Evolutionary conservation across 2,797 vertebrate species (phyloP).

Genomic region (Meda fulgida): DNA sequence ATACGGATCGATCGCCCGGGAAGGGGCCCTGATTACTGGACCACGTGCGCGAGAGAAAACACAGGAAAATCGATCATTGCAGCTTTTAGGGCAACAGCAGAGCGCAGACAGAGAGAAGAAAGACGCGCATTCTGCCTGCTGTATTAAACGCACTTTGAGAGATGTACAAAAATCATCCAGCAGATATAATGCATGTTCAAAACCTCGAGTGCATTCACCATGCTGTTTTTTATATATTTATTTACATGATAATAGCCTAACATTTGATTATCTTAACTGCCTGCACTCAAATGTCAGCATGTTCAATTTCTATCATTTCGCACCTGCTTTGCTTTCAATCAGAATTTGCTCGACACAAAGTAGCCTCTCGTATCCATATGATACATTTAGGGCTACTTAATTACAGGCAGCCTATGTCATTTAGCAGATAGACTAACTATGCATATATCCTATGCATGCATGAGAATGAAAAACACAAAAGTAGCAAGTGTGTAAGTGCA

Average conservation of each 20-base stretch:
- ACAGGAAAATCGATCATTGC: slow-evolving; percentile 87
- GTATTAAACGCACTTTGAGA: slow-evolving; percentile 49
- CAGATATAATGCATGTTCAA: slow-evolving; percentile 21
- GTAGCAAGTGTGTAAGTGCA: neutral
- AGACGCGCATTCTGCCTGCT: slow-evolving; percentile 56
- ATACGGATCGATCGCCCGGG: slow-evolving; percentile 83
- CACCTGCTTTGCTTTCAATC: neutral
- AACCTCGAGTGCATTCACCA: slow-evolving; percentile 8
- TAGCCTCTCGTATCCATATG: neutral
- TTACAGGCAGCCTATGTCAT: neutral
- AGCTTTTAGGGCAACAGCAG: slow-evolving; percentile 86
- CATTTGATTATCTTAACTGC: neutral
- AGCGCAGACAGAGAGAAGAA: slow-evolving; percentile 72
- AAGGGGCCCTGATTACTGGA: slow-evolving; percentile 88
- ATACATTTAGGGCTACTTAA: too few relatives aligned
- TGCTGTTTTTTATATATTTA: neutral
- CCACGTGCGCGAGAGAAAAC: slow-evolving; percentile 86
- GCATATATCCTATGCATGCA: neutral
- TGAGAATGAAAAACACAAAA: neutral
- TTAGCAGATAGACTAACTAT: neutral
- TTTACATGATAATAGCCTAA: neutral
- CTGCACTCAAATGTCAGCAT: neutral
- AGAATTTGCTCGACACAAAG: neutral
- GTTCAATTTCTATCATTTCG: neutral
- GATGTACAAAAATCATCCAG: slow-evolving; percentile 41